These are phyloP conservation scores for Palloptera scutellata DNA, from an alignment of 2,888 invertebrate genomes.

Conservation along the genomic window DNA sequence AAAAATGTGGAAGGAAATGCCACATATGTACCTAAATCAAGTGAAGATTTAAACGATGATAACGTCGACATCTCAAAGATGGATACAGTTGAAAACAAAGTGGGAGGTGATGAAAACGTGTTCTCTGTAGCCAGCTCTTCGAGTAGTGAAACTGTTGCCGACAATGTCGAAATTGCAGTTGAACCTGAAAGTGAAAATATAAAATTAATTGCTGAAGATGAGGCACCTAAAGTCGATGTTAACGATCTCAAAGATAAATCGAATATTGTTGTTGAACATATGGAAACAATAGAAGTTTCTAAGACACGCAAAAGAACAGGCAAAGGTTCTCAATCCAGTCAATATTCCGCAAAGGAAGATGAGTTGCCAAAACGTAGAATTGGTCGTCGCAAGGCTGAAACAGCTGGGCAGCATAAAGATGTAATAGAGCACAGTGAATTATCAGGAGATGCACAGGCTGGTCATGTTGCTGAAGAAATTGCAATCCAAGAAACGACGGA, in stretches of 20 bases:
- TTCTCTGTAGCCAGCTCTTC: background rate
- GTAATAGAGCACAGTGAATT: background rate
- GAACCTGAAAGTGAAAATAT: background rate
- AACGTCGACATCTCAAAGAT: too few species aligned
- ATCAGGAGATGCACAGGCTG: background rate
- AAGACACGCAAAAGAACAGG: background rate
- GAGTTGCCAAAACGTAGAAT: background rate
- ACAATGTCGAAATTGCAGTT: background rate
- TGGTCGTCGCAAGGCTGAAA: background rate
- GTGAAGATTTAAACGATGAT: too few species aligned
- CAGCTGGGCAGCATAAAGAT: too few species aligned
- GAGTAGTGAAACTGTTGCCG: background rate
- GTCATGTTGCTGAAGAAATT: background rate
- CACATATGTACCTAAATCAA: too few species aligned
- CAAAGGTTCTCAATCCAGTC: background rate
- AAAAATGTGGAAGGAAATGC: too few species aligned
- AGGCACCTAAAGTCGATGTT: background rate
- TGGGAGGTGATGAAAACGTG: too few species aligned
- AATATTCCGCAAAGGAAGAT: background rate
- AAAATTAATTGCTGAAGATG: background rate
- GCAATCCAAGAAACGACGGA: background rate
- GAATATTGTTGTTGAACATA: background rate
- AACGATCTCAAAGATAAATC: background rate
- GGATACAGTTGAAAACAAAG: too few species aligned
- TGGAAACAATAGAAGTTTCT: background rate